Base-by-base conservation (phyloP, 2,113 vertebrate species). In the Lampris megalopsis region DNA sequence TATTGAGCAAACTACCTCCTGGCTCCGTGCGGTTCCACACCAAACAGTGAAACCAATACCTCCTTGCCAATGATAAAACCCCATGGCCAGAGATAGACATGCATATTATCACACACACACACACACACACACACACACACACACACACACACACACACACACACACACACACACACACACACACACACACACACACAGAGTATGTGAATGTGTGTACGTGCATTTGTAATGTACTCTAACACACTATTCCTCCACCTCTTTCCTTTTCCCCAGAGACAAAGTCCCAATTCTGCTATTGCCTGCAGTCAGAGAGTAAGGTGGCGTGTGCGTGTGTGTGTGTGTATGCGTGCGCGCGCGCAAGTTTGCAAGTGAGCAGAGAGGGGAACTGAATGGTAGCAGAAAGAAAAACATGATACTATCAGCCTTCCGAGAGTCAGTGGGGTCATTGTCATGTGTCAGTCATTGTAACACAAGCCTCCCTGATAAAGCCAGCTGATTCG, bases 361-460 rank as follows among this genome's bases (percentile, higher is more conserved):
- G 9, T 24, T 3, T 53, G 63, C 2, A 24, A 43, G 50, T 40
- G 11, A 62, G 70, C 45, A 73, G 63, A 65, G 63, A 37, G 43
- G 36, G 68, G 78, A 58, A 66, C 58, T 62, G 54, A 75, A 78
- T 80, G 72, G 74, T 83, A 77, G 76, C 40, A 60, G 88, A 81
- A 88, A 83, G 85, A 84, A 85, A 87, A 82, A 77, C 74, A 79
- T 74, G 88, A 92, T 92, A 84, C 83, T 93, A 91, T 93, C 92
- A 74, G 71, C 81, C 78, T 75, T 71, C 69, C 42, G 80, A 89
- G 89, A 88, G 86, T 86, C 89, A 83, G 85, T 76, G 60, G 92
- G 91, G 92, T 93, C 90, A 90, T 92, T 93, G 93, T 93, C 93
- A 93, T 90, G 88, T 93, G 92, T 93, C 93, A 91, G 87, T 93